phyloP scores from a whole-genome alignment of 2,113 vertebrate species.

The Trichechus manatus region DNA sequence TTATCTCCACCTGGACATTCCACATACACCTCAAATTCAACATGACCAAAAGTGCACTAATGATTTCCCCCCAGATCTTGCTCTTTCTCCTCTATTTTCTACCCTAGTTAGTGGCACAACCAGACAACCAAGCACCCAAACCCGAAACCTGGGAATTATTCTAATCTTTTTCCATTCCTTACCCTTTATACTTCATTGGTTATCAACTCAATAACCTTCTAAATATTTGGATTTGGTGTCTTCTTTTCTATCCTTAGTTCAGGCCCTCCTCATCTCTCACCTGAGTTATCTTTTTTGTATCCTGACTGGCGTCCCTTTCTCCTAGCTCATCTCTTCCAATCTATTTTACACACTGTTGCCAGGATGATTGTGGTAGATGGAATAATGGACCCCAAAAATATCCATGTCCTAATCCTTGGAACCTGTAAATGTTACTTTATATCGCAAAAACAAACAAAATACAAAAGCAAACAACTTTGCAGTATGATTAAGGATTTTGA shows the following conservation, averaged over 20 bases:
- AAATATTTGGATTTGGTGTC: constrained; percentile 12
- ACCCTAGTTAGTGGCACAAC: background rate
- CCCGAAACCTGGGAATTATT: background rate
- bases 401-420: background rate
- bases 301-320: background rate
- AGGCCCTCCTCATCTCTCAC: background rate
- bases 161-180: constrained; percentile 33
- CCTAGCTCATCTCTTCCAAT: background rate
- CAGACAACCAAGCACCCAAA: background rate
- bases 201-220: constrained; percentile 30
- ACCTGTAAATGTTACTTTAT: background rate
- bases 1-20: background rate
- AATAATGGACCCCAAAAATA: background rate
- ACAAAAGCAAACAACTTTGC: background rate
- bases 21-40: background rate
- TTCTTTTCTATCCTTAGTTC: background rate
- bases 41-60: constrained; percentile 9
- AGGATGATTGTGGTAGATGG: background rate
- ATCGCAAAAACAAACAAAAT: background rate
- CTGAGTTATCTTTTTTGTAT: constrained; percentile 43
- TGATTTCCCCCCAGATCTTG: background rate
- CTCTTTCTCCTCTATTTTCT: background rate
- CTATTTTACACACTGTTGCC: background rate
- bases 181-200: background rate
- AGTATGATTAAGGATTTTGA: constrained; percentile 22